phyloP scores from a whole-genome alignment of 2,888 invertebrate species.

The Gymnoscelis rufifasciata region DNA sequence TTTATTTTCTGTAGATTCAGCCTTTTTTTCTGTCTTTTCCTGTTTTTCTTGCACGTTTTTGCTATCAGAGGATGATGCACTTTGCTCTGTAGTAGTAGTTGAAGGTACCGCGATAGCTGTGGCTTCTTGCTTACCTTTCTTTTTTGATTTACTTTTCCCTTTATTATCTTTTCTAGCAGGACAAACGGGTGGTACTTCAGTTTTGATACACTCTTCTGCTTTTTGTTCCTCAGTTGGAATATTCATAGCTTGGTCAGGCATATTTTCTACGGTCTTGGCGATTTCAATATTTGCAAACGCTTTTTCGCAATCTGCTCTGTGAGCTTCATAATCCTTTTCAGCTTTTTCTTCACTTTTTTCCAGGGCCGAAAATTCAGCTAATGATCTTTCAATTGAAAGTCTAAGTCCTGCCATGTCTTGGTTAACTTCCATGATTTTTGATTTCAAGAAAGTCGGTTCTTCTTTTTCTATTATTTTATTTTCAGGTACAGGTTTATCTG shows the following conservation, averaged over 20 bases:
- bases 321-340: constrained; percentile 37
- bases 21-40: constrained; percentile 41
- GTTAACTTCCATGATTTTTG: constrained; percentile 69
- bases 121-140: constrained; percentile 55
- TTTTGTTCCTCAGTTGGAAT: constrained; percentile 13
- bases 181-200: constrained; percentile 38
- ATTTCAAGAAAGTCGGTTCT: constrained; percentile 63
- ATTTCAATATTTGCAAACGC: constrained; percentile 13
- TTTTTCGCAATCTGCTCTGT: constrained; percentile 18
- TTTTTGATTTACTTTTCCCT: constrained; percentile 59
- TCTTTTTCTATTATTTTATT: constrained; percentile 27
- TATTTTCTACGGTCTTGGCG: constrained; percentile 1
- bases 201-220: constrained; percentile 3
- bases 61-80: constrained; percentile 23
- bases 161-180: constrained; percentile 62
- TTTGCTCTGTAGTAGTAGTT: constrained; percentile 10
- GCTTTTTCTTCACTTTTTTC: constrained; percentile 51
- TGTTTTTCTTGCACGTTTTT: constrained; percentile 37
- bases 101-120: constrained; percentile 17
- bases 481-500: constrained; percentile 33
- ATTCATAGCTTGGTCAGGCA: not conserved
- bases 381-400: constrained; percentile 62
- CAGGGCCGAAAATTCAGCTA: constrained; percentile 60
- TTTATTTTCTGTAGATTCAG: constrained; percentile 35
- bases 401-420: constrained; percentile 68